Evolutionary conservation across 2,888 invertebrate species (phyloP).

Genomic region (Allophyes oxyacanthae): DNA sequence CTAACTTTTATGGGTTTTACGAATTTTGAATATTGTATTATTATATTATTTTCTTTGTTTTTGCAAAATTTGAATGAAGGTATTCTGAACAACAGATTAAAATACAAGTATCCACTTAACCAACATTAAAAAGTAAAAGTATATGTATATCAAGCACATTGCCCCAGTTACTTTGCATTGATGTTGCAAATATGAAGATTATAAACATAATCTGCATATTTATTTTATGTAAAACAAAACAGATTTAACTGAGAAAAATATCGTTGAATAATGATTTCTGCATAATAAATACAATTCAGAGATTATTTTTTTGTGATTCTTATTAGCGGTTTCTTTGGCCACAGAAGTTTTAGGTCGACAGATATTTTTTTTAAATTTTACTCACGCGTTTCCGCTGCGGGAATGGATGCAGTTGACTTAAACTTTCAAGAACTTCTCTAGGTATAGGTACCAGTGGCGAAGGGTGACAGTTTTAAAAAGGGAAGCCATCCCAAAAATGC

Average conservation of each 20-base stretch:
- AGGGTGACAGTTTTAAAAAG: too few species aligned
- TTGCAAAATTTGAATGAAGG: constrained; percentile 14
- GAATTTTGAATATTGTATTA: background rate
- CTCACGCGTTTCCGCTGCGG: too few species aligned
- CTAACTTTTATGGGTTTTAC: constrained; percentile 6
- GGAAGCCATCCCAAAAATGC: too few species aligned
- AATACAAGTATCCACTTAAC: too few species aligned
- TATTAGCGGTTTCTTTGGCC: too few species aligned
- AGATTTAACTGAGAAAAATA: constrained; percentile 27
- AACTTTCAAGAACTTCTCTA: too few species aligned
- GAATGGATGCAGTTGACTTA: too few species aligned
- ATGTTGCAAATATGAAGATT: constrained; percentile 17
- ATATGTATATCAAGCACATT: background rate
- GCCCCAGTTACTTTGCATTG: constrained; percentile 7
- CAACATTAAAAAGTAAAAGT: too few species aligned
- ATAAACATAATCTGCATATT: constrained; percentile 22
- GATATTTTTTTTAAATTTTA: too few species aligned
- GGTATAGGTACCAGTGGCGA: too few species aligned
- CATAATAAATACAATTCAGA: constrained; percentile 13
- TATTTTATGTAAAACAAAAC: constrained; percentile 25
- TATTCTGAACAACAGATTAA: too few species aligned
- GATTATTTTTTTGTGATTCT: too few species aligned
- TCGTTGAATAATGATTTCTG: constrained; percentile 24
- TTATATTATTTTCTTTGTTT: background rate
- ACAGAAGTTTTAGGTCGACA: background rate